These are phyloP conservation scores for Andrena camellia DNA, from an alignment of 2,888 invertebrate species.

Conservation along the genomic window DNA sequence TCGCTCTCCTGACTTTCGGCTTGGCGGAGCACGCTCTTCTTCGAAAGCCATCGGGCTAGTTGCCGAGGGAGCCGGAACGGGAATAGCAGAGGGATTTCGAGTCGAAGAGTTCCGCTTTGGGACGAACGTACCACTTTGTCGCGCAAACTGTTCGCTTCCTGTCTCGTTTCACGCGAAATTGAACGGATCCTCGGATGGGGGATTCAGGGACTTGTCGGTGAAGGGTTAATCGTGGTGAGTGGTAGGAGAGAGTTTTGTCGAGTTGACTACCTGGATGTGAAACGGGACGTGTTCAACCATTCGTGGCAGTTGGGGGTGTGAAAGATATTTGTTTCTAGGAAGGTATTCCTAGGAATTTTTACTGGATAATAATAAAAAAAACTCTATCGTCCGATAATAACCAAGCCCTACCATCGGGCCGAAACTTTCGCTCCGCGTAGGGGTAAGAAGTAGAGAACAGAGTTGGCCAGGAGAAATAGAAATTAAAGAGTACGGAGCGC, in stretches of 20 bases:
- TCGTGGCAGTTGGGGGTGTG: too few species aligned
- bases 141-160: too few species aligned
- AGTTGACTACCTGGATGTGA: too few species aligned
- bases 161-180: background rate
- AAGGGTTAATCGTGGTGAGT: too few species aligned
- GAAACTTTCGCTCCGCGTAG: constrained; percentile 28
- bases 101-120: background rate
- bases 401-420: background rate
- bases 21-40: background rate
- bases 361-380: constrained; percentile 28
- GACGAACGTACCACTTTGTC: constrained; percentile 3
- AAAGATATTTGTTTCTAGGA: too few species aligned
- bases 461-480: constrained; percentile 58
- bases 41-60: background rate
- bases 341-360: background rate
- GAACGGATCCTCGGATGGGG: background rate
- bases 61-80: constrained; percentile 5
- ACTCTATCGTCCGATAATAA: constrained; percentile 42
- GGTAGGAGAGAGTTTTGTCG: too few species aligned
- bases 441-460: constrained; percentile 15
- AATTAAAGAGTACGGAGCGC: constrained; percentile 52
- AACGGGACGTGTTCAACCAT: too few species aligned
- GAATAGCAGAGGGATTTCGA: constrained; percentile 10
- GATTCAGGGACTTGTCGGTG: constrained; percentile 10
- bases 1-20: background rate